These are phyloP conservation scores for Tuberolachnus salignus DNA, from an alignment of 2,888 invertebrate species.

Conservation along the genomic window DNA sequence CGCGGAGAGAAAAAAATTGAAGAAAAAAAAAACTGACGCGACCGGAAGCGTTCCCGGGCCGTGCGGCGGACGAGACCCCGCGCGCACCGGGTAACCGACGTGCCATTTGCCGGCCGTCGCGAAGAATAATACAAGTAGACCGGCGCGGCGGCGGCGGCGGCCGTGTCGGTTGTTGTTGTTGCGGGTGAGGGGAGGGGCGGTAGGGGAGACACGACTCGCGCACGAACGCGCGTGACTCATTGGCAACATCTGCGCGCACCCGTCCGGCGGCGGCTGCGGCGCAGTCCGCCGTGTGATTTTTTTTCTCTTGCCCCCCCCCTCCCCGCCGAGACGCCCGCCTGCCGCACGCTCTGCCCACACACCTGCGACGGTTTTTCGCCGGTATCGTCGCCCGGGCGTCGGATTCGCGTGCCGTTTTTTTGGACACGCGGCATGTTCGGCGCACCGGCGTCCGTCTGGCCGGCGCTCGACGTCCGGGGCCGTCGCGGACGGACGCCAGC, in stretches of 20 bases:
- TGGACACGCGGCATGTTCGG: slow-evolving; percentile 59
- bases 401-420: slow-evolving; percentile 49
- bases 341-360: slow-evolving; percentile 50
- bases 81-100: background rate
- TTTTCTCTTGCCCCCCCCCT: background rate
- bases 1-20: too few relatives aligned
- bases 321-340: background rate
- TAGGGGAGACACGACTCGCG: slow-evolving; percentile 43
- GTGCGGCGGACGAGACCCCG: background rate
- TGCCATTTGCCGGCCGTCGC: slow-evolving; percentile 2
- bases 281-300: slow-evolving; percentile 45
- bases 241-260: slow-evolving; percentile 56
- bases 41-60: slow-evolving; percentile 31
- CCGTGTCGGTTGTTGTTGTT: background rate
- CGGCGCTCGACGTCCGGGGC: slow-evolving; percentile 53
- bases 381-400: slow-evolving; percentile 40
- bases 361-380: slow-evolving; percentile 60
- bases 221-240: slow-evolving; percentile 54
- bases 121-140: slow-evolving; percentile 12
- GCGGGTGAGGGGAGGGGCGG: background rate
- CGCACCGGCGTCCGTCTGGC: slow-evolving; percentile 58
- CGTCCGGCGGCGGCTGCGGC: slow-evolving; percentile 33
- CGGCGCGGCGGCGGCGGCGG: slow-evolving; percentile 2
- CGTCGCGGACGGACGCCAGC: slow-evolving; percentile 32
- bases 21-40: background rate